Conservation (phyloP, 2,888 invertebrate genomes). For the Punctoribates punctum region DNA sequence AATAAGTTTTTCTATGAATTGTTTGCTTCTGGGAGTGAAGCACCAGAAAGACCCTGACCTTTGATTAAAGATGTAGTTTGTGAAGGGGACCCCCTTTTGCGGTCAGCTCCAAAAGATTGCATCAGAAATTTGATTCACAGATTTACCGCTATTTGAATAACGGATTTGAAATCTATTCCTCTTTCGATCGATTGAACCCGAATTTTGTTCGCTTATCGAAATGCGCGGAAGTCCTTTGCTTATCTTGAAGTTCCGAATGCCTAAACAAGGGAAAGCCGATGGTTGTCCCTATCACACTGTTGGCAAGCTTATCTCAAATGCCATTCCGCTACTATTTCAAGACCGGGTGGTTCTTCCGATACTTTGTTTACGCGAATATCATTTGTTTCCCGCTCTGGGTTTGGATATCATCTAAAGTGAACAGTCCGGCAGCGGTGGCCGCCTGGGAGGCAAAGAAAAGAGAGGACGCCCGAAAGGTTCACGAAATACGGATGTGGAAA, state of each 20-base stretch:
- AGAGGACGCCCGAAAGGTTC: constrained; percentile 30
- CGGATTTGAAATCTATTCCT: too few species aligned
- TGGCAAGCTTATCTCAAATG: constrained; percentile 21
- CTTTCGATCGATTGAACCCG: too few species aligned
- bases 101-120: too few species aligned
- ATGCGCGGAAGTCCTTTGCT: constrained; percentile 2
- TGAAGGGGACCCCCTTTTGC: too few species aligned
- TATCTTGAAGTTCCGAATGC: not conserved
- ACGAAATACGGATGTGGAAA: constrained; percentile 24
- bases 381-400: constrained; percentile 30
- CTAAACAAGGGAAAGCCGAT: constrained; percentile 35
- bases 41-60: too few species aligned
- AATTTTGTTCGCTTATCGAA: too few species aligned
- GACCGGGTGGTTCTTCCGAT: constrained; percentile 32
- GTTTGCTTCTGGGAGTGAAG: too few species aligned
- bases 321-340: constrained; percentile 9
- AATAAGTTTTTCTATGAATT: too few species aligned
- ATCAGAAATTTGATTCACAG: too few species aligned
- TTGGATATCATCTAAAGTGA: constrained; percentile 17
- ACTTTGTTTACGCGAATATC: constrained; percentile 24
- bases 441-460: constrained; percentile 27
- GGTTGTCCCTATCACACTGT: constrained; percentile 9
- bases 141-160: too few species aligned
- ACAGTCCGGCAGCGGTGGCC: constrained; percentile 34
- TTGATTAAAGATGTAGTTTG: too few species aligned